Base-by-base conservation (phyloP, 2,888 invertebrate species). In the Morpho achilles region DNA sequence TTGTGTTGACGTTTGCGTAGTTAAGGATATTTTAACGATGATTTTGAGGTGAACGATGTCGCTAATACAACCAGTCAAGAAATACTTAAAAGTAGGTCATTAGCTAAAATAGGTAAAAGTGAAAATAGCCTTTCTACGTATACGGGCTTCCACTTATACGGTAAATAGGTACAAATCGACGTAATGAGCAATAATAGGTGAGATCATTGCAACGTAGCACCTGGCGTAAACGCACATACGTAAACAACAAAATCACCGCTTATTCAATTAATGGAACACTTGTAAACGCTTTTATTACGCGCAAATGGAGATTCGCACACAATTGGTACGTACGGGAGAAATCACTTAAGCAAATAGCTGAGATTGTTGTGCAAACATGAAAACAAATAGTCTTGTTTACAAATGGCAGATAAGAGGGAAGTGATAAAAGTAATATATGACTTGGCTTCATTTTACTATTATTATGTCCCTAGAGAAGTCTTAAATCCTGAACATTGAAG, bases 161-260 rank as follows among this genome's bases (percentile, higher is more conserved):
- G 32, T 32, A 23, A 54, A 42, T 45, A 45, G 47, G 50, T 56
- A 62, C 62, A 56, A 59, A 56, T 62, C 60, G 61, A 63, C 59
- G 61, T 76, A 79, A 77, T 87, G 85, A 87, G 87, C 86, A 85
- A 86, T 32, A 32, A 32, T 80, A 75, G 80, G 79, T 87, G 87
- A 87, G 84, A 82, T 87, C 87, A 87, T 70, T 74, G 69, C 70
- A 57, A 56, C 57, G 73, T 67, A 69, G 67, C 75, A 79, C 80
- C 78, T 74, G 73, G 68, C 69, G 72, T 74, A 70, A 73, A 74
- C 73, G 61, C 66, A 73, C 70, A 69, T 70, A 72, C 71, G 69
- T 68, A 64, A 66, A 68, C 56, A 59, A 70, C 65, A 40, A 69
- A 72, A 70, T 71, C 70, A 67, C 67, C 59, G 61, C 68, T 70